Percentiles rank a stretch among this genome's conserved stretches.
Conservation (phyloP, 2,888 invertebrate genomes). For the Hedychridium roseum region DNA sequence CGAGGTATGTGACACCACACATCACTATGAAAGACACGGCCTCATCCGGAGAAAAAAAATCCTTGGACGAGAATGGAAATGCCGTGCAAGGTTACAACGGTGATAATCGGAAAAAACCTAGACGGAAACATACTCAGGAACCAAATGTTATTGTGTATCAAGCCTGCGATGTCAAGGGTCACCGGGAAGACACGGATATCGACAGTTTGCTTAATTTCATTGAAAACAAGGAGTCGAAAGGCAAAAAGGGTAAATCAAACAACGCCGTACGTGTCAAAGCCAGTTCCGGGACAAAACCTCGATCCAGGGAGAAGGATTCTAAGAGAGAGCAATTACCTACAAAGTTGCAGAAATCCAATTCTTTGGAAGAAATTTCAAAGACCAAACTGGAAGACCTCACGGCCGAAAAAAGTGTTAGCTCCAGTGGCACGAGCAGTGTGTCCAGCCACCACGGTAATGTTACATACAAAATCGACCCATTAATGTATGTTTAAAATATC, state of each 20-base stretch:
- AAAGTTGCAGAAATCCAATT: conserved; percentile 76
- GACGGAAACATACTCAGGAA: conserved; percentile 57
- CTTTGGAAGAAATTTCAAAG: conserved; percentile 82
- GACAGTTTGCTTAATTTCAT: conserved; percentile 82
- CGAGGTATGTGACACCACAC: conserved; percentile 45
- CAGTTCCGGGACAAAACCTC: conserved; percentile 57
- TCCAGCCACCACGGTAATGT: conserved; percentile 56
- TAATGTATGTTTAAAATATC: background rate
- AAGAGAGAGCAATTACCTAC: conserved; percentile 60
- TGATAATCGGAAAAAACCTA: conserved; percentile 53
- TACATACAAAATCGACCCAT: background rate
- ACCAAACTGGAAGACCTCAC: conserved; percentile 78
- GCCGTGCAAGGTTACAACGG: conserved; percentile 67
- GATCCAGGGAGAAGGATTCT: conserved; percentile 62
- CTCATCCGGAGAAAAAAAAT: conserved; percentile 67
- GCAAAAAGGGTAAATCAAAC: conserved; percentile 56
- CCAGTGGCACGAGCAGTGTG: conserved; percentile 56
- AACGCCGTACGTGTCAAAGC: conserved; percentile 57
- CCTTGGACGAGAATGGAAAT: conserved; percentile 84
- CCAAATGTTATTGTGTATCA: conserved; percentile 61
- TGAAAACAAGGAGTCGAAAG: conserved; percentile 67
- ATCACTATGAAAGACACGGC: conserved; percentile 45
- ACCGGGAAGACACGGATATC: conserved; percentile 80
- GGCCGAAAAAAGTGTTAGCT: conserved; percentile 61
- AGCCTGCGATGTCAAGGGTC: conserved; percentile 76